These are phyloP conservation scores for Iguana delicatissima DNA, from an alignment of 2,797 vertebrate species.

Conservation along the genomic window DNA sequence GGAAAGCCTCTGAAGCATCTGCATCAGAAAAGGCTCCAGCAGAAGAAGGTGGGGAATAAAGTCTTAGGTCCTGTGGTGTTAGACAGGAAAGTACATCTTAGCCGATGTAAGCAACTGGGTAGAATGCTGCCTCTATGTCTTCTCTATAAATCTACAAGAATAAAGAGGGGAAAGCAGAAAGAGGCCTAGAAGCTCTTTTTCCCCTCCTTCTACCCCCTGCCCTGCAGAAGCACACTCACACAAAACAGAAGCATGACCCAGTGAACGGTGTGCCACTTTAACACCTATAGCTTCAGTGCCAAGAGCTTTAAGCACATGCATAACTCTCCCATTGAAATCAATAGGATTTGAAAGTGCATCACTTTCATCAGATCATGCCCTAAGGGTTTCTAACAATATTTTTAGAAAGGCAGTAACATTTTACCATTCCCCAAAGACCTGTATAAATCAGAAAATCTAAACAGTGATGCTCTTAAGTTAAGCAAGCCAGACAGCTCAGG, in stretches of 20 bases:
- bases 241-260: background rate
- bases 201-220: too few relatives aligned
- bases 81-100: too few relatives aligned
- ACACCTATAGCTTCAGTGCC: background rate
- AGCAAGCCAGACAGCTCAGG: background rate
- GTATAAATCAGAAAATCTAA: conserved; percentile 52
- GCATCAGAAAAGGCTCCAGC: too few relatives aligned
- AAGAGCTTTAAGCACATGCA: background rate
- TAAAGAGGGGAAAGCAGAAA: too few relatives aligned
- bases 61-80: too few relatives aligned
- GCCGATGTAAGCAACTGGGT: too few relatives aligned
- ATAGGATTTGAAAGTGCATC: conserved; percentile 13
- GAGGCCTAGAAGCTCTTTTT: too few relatives aligned
- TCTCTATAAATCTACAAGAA: too few relatives aligned
- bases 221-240: too few relatives aligned
- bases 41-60: too few relatives aligned
- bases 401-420: conserved; percentile 52
- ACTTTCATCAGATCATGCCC: conserved; percentile 4
- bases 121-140: too few relatives aligned
- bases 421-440: conserved; percentile 39
- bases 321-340: conserved; percentile 1
- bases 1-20: too few relatives aligned
- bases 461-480: background rate
- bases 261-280: background rate
- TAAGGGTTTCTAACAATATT: conserved; percentile 25